Evolutionary conservation across 1,140 invertebrate species (phyloP).

Genomic region (Saccostrea echinata): DNA sequence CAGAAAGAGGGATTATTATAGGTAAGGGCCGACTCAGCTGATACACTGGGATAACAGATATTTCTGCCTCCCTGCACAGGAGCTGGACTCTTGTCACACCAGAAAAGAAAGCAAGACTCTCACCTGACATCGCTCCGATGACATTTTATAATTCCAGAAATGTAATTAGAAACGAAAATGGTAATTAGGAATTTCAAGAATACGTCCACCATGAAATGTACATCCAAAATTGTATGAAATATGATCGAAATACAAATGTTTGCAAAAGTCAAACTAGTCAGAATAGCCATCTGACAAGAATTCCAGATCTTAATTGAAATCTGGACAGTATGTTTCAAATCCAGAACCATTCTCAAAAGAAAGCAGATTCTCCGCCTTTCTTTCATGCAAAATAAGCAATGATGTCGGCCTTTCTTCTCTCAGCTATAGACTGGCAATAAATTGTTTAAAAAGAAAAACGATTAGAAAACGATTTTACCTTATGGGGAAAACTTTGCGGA

Average conservation of each 20-base stretch:
- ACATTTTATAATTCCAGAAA: slow-evolving; percentile 30
- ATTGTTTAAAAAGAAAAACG: slow-evolving; percentile 37
- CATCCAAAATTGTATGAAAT: slow-evolving; percentile 31
- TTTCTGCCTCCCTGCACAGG: slow-evolving; percentile 46
- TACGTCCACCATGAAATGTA: slow-evolving; percentile 25
- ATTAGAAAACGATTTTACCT: slow-evolving; percentile 37
- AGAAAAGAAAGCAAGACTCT: slow-evolving; percentile 29
- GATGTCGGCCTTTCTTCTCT: not conserved
- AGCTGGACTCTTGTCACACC: slow-evolving; percentile 37
- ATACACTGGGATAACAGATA: not conserved
- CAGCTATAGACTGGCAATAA: slow-evolving; percentile 8
- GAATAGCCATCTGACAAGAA: slow-evolving; percentile 15
- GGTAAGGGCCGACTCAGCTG: slow-evolving; percentile 31
- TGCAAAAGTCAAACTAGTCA: slow-evolving; percentile 13
- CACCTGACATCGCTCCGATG: not conserved
- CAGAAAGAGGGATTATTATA: slow-evolving; percentile 46
- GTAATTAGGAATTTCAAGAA: slow-evolving; percentile 49
- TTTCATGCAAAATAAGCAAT: not conserved
- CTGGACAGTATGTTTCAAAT: not conserved
- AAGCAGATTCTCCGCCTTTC: not conserved
- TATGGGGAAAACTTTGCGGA: slow-evolving; percentile 30
- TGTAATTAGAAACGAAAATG: slow-evolving; percentile 54
- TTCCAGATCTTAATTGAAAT: not conserved
- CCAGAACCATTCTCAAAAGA: not conserved
- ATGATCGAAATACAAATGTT: slow-evolving; percentile 37